phyloP scores from a whole-genome alignment of 2,888 invertebrate genomes.

The Lycaena phlaeas region DNA sequence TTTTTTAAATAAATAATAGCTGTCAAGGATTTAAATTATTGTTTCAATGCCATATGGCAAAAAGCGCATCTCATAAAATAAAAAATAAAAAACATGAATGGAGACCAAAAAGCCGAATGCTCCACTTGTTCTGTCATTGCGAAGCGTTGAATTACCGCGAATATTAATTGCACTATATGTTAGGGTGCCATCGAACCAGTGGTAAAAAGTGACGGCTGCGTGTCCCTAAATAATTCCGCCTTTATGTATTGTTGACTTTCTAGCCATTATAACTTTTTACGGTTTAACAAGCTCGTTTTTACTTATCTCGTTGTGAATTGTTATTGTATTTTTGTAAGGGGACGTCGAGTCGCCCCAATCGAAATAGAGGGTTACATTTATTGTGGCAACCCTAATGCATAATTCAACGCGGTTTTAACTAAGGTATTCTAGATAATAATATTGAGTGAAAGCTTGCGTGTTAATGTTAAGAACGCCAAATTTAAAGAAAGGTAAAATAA shows the following conservation, averaged over 20 bases:
- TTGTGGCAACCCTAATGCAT: slow-evolving; percentile 21
- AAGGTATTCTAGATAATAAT: slow-evolving; percentile 3
- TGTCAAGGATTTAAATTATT: too few species aligned
- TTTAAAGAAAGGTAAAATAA: too few species aligned
- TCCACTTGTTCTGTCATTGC: slow-evolving; percentile 5
- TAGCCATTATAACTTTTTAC: slow-evolving; percentile 69
- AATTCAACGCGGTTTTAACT: slow-evolving; percentile 9
- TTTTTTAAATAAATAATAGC: too few species aligned
- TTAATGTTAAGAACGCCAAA: too few species aligned
- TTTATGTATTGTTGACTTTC: slow-evolving; percentile 58
- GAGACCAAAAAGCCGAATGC: not conserved
- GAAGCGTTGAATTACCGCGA: slow-evolving; percentile 2
- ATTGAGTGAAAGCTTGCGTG: not conserved
- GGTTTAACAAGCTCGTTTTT: slow-evolving; percentile 71
- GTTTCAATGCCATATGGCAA: too few species aligned
- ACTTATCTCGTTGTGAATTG: slow-evolving; percentile 68
- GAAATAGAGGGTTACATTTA: slow-evolving; percentile 23
- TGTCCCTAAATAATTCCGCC: slow-evolving; percentile 43
- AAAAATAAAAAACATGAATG: too few species aligned
- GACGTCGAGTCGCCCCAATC: slow-evolving; percentile 13
- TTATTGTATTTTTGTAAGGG: slow-evolving; percentile 50
- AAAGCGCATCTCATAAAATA: too few species aligned
- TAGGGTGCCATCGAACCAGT: slow-evolving; percentile 11
- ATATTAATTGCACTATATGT: slow-evolving; percentile 4
- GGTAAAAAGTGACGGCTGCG: slow-evolving; percentile 28